Percentiles rank a stretch among this genome's conserved stretches.
These are phyloP conservation scores for Oryzias dopingdopingensis DNA, from an alignment of 2,797 vertebrate species.

Conservation along the genomic window DNA sequence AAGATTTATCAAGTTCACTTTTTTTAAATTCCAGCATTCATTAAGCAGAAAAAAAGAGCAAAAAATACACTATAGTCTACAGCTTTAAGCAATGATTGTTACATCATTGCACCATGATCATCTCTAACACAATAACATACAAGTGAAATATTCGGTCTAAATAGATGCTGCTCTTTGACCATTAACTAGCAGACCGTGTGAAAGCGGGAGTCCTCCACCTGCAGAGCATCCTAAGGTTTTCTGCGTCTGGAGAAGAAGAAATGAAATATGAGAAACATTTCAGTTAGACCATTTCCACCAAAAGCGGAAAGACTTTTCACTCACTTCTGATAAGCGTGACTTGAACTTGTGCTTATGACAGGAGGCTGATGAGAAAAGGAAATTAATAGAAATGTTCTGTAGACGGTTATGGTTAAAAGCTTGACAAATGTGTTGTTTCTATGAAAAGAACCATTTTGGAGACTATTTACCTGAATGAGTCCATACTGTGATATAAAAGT, in stretches of 20 bases:
- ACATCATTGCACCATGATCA: slow-evolving; percentile 20
- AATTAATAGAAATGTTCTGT: background rate
- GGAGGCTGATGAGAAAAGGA: slow-evolving; percentile 47
- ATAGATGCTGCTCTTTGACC: slow-evolving; percentile 45
- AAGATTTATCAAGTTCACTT: slow-evolving; percentile 5
- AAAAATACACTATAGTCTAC: slow-evolving; percentile 8
- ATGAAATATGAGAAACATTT: background rate
- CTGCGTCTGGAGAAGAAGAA: slow-evolving; percentile 80
- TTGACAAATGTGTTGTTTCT: no score
- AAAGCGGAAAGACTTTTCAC: slow-evolving; percentile 1
- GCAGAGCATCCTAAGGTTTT: slow-evolving; percentile 79
- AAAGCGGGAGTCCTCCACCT: background rate
- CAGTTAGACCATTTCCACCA: background rate
- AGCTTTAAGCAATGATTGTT: slow-evolving; percentile 8
- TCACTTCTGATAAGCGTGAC: slow-evolving; percentile 70
- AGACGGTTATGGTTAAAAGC: background rate
- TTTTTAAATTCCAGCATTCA: slow-evolving; percentile 17
- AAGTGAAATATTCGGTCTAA: slow-evolving; percentile 20
- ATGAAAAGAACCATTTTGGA: no score
- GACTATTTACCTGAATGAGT: background rate
- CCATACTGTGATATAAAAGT: background rate
- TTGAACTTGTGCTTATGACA: slow-evolving; percentile 35
- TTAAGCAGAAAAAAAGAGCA: slow-evolving; percentile 7
- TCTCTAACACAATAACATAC: slow-evolving; percentile 4
- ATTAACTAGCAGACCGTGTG: slow-evolving; percentile 12